These are phyloP conservation scores for Phocoena sinus DNA, from an alignment of 2,113 vertebrate species.

Conservation along the genomic window DNA sequence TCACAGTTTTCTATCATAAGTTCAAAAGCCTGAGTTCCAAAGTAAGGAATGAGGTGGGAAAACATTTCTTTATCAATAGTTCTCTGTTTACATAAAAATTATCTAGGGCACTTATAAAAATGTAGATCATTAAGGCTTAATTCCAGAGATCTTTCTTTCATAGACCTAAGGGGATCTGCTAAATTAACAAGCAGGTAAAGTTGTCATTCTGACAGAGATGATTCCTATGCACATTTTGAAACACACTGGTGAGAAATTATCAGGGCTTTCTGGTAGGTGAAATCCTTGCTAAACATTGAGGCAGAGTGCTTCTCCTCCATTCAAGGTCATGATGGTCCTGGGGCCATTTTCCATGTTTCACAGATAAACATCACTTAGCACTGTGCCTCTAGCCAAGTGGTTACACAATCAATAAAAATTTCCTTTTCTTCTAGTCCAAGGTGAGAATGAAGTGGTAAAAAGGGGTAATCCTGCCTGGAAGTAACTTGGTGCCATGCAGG, in stretches of 20 bases:
- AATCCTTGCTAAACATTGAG: not conserved
- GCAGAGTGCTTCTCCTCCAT: not conserved
- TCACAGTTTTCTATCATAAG: not conserved
- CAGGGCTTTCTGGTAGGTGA: not conserved
- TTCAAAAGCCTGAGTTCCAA: not conserved
- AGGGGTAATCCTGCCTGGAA: not conserved
- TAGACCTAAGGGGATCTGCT: not conserved
- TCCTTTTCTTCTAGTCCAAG: not conserved
- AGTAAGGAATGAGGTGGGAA: not conserved
- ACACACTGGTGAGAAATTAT: not conserved
- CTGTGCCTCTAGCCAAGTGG: not conserved
- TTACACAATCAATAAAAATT: not conserved
- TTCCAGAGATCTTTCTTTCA: not conserved
- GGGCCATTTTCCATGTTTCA: not conserved
- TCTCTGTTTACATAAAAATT: not conserved
- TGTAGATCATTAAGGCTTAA: not conserved
- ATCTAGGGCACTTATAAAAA: not conserved
- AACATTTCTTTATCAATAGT: not conserved
- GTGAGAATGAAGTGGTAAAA: not conserved
- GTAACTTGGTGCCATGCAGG: not conserved
- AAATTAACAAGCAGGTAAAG: not conserved
- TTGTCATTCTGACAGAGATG: not conserved
- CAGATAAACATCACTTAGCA: not conserved
- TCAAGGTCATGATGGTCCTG: fast-evolving
- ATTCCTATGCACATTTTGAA: not conserved